A percentile compares a stretch with the other conserved stretches of the same genome.
phyloP scores from a whole-genome alignment of 2,113 vertebrate species.

The Scomber japonicus region DNA sequence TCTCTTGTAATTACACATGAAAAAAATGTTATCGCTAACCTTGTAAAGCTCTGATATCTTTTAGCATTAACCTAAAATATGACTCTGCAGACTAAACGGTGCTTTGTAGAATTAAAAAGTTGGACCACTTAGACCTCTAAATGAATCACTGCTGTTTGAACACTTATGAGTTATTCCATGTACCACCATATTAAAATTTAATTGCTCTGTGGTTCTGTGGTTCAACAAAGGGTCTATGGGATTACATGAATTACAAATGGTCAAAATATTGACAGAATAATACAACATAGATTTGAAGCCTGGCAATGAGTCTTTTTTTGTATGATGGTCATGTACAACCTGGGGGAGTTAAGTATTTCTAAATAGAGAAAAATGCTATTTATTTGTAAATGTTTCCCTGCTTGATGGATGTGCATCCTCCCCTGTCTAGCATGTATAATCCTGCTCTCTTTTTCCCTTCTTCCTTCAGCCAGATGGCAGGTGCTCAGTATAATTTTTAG shows the following conservation, averaged over 20 bases:
- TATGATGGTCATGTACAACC: background rate
- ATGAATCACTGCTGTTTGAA: constrained; percentile 19
- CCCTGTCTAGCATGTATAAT: constrained; percentile 5
- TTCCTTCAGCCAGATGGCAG: background rate
- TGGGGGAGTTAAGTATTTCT: background rate
- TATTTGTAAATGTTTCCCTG: background rate
- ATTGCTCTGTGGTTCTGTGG: constrained; percentile 44
- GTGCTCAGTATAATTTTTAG: constrained; percentile 1
- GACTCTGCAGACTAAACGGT: constrained; percentile 11
- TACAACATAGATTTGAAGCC: background rate
- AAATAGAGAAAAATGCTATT: background rate
- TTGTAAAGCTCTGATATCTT: constrained; percentile 13
- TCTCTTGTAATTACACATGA: constrained; percentile 19
- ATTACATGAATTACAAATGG: constrained; percentile 20
- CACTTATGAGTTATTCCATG: constrained; percentile 9
- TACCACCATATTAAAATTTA: constrained; percentile 31
- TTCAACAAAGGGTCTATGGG: constrained; percentile 9
- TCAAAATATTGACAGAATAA: constrained; percentile 15
- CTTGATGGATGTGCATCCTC: background rate
- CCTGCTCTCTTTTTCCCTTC: background rate
- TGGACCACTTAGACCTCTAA: constrained; percentile 18
- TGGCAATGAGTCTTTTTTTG: background rate
- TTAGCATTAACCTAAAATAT: constrained; percentile 8
- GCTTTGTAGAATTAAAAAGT: constrained; percentile 17
- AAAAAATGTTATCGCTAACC: constrained; percentile 10